Evolutionary conservation across 2,888 invertebrate genomes (phyloP), one percentile per base, ranked within the genome.

Genomic region (Mamestra brassicae): DNA sequence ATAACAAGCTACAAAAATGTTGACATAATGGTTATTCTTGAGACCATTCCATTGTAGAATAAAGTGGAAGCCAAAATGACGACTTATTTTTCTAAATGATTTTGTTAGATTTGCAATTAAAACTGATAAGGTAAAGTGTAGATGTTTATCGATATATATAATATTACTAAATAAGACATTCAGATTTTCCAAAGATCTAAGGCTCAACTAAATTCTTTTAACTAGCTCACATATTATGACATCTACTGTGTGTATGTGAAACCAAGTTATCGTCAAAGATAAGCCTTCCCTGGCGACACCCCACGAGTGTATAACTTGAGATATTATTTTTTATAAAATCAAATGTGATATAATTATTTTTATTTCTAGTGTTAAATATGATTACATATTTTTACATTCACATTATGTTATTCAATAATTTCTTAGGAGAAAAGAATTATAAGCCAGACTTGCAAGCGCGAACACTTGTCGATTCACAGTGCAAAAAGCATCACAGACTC

Each of bases 71-170:
- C 96, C 96, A 96, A 96, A 95, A 95, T 94, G 93, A 95, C 93
- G 94, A 96, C 94, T 96, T 96, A 96, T 96, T 96, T 96, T 96
- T 96, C 95, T 96, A 96, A 95, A 94, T 91, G 85, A 90, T 96
- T 96, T 96, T 96, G 95, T 96, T 96, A 96, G 93, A 95, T 93
- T 94, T 93, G 95, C 96, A 94, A 94, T 92, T 94, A 90, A 93
- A 92, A 91, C 87, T 90, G 89, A 91, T 94, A 93, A 93, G 91
- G 90, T 95, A 93, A 94, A 92, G 90, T 89, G 92, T 96, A 96
- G 95, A 92, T 92, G 94, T 95, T 94, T 95, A 95, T 95, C 94
- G 94, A 94, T 95, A 95, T 95, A 95, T 95, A 93, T 90, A 87
- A 87, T 87, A 87, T 84, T 86, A 89, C 71, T 36, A 67, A 67